Evolutionary conservation across 2,888 invertebrate species (phyloP), one percentile per base, ranked within the genome.

Genomic region (Taphrorychus bicolor): DNA sequence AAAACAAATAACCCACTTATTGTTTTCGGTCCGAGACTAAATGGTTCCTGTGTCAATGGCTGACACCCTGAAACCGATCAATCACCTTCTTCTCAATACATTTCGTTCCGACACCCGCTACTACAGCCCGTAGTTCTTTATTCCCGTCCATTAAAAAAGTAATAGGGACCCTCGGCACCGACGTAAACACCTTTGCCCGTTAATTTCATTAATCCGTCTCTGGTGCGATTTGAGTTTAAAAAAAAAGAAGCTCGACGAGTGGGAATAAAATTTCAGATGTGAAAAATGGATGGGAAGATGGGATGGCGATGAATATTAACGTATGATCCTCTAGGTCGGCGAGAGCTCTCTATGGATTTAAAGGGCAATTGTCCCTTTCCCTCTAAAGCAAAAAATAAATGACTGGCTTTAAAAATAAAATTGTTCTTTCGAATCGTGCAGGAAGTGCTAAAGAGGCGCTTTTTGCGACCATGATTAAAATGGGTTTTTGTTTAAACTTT

Each of bases 1-100:
- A 60, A 54, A 66, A 56, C 60, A 66, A 66, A 66, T 66, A 66
- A 61, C 60, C 66, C 60, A 66, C 66, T 66, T 66, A 66, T 66
- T 66, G 66, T 66, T 66, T 66, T 66, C 66, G 66, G 59, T 60
- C 60, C 23, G 48, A 56, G 56, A 66, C 66, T 66, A 60, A 66
- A 66, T 66, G 66, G 66, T 56, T 57, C 49, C 66, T 56, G 59
- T 66, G 66, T 66, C 66, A 66, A 66, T 66, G 56, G 23, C 60
- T 59, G 66, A 66, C 66, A 61, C 60, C 60, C 66, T 52, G 40
- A 66, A 66, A 66, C 32, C 66, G 59, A 56, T 66, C 54, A 56
- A 59, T 56, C 60, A 59, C 66, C 56, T 54, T 66, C 53, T 59
- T 60, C 58, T 58, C 64, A 58, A 64, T 64, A 64, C 64, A 59